Evolutionary conservation across 2,797 vertebrate genomes (phyloP).

Genomic region (Balearica regulorum): DNA sequence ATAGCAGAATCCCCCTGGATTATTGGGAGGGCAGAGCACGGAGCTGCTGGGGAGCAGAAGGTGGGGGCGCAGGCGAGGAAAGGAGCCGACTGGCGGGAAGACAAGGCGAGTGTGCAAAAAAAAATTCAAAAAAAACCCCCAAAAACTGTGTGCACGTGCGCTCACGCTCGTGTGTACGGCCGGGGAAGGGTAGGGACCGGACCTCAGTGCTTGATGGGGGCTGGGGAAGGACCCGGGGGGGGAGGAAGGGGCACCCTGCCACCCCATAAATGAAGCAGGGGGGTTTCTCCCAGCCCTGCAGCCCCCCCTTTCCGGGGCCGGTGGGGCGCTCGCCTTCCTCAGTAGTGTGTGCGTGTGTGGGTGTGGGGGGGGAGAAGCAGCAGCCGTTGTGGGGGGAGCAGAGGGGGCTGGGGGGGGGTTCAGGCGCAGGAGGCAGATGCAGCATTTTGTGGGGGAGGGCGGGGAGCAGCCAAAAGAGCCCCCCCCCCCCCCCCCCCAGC

Average conservation of each 20-base stretch:
- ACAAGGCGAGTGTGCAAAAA: conserved; percentile 17
- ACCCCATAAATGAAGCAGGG: not conserved
- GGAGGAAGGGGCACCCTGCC: too few species aligned
- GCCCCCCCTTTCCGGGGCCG: not conserved
- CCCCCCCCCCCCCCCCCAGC: not conserved
- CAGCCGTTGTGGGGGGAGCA: not conserved
- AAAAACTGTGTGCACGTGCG: not conserved
- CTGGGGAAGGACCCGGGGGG: not conserved
- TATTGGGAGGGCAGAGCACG: not conserved
- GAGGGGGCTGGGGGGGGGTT: not conserved
- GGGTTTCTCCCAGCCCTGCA: not conserved
- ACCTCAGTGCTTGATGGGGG: not conserved
- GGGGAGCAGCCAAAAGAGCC: not conserved
- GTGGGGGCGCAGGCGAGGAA: not conserved
- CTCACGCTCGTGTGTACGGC: not conserved
- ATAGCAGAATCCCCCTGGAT: not conserved
- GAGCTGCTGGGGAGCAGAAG: not conserved
- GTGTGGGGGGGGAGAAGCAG: not conserved
- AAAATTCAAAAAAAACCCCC: not conserved
- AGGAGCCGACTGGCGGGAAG: not conserved
- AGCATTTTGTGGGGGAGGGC: not conserved
- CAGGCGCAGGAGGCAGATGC: conserved; percentile 23
- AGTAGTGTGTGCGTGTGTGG: not conserved
- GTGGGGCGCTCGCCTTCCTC: not conserved
- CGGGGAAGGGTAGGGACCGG: not conserved